phyloP scores from a whole-genome alignment of 2,888 invertebrate species.

The Lacanobia wlatinum region DNA sequence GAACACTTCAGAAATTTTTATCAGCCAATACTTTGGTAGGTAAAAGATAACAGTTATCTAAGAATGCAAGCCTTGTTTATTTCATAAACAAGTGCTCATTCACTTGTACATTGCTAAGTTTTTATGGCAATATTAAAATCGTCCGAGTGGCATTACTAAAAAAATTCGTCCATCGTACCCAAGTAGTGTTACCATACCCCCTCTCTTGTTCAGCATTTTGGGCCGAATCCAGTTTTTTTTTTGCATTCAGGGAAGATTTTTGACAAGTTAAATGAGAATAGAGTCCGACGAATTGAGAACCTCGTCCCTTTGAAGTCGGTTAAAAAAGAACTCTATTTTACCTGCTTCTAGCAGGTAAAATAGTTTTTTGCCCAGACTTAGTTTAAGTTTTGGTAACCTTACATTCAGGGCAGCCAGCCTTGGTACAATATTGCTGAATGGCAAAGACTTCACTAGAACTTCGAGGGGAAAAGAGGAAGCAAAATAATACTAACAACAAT shows the following conservation, averaged over 20 bases:
- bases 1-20: not conserved
- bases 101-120: not conserved
- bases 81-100: constrained; percentile 25
- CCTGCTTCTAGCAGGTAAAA: too few species aligned
- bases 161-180: too few species aligned
- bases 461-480: not conserved
- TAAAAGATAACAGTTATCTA: not conserved
- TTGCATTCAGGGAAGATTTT: not conserved
- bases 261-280: too few species aligned
- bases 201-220: not conserved
- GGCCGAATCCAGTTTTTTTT: not conserved
- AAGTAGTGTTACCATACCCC: not conserved
- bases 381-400: too few species aligned
- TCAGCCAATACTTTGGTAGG: constrained; percentile 1
- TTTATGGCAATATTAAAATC: not conserved
- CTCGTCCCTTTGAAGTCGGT: too few species aligned
- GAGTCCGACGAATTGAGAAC: too few species aligned
- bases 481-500: not conserved
- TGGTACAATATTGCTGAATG: too few species aligned
- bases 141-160: not conserved
- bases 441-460: not conserved
- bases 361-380: too few species aligned
- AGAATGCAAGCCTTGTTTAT: constrained; percentile 27
- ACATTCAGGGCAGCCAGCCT: not conserved
- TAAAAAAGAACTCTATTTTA: too few species aligned